A percentile compares a stretch with the other conserved stretches of the same genome.
Conservation (phyloP, 2,888 invertebrate species). For the Nomada goodeniana region DNA sequence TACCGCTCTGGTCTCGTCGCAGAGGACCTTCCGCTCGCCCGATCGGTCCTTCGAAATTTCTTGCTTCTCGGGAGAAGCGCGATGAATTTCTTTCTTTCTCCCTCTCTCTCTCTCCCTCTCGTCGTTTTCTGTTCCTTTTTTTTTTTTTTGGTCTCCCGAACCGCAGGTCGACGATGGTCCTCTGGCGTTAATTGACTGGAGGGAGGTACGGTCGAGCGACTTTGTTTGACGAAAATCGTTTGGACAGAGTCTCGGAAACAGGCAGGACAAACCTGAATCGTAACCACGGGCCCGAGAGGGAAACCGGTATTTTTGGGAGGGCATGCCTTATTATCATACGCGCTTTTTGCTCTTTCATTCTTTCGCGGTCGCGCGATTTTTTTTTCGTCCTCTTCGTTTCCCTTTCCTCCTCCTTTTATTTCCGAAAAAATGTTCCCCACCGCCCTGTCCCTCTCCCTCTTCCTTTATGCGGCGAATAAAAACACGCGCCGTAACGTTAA, state of each 20-base stretch:
- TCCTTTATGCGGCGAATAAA: constrained; percentile 9
- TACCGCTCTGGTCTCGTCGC: neutral
- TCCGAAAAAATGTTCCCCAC: neutral
- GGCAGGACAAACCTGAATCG: constrained; percentile 71
- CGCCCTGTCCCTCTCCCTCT: no score
- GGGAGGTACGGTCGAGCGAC: constrained; percentile 68
- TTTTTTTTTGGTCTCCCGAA: neutral
- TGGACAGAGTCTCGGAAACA: constrained; percentile 69
- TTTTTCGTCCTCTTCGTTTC: neutral
- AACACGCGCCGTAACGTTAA: constrained; percentile 49
- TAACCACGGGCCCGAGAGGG: constrained; percentile 64
- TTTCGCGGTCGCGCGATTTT: constrained; percentile 52
- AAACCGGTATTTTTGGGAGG: constrained; percentile 72
- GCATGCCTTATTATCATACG: constrained; percentile 72
- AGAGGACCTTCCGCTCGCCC: constrained; percentile 23
- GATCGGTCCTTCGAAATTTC: constrained; percentile 42
- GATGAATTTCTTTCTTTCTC: neutral
- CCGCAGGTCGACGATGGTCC: constrained; percentile 56
- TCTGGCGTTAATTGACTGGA: constrained; percentile 72
- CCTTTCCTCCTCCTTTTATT: neutral
- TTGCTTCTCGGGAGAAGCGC: constrained; percentile 36
- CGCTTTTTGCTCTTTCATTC: constrained; percentile 63
- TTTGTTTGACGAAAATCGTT: constrained; percentile 74
- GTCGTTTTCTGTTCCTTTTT: neutral
- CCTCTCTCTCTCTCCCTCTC: no score